These are phyloP conservation scores for Cinclus mexicanus DNA, from an alignment of 2,113 vertebrate species.

Conservation along the genomic window DNA sequence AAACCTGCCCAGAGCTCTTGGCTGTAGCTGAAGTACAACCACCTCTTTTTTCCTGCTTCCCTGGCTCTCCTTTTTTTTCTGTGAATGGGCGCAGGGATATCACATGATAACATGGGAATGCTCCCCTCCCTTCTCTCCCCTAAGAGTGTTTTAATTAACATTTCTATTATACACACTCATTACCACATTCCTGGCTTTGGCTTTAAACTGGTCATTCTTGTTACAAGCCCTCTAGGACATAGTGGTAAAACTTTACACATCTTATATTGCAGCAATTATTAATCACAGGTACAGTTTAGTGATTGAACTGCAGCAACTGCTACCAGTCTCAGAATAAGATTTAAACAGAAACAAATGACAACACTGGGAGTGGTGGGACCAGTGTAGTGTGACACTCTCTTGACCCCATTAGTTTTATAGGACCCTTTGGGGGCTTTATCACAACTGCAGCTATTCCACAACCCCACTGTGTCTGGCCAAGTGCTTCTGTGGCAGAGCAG, in stretches of 20 bases:
- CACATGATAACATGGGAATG: background rate
- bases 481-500: constrained; percentile 30
- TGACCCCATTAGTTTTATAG: constrained; percentile 55
- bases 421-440: constrained; percentile 31
- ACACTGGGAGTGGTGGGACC: background rate
- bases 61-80: background rate
- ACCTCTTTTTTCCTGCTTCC: background rate
- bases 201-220: constrained; percentile 56
- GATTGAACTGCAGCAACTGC: constrained; percentile 38
- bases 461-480: background rate
- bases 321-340: constrained; percentile 1
- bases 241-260: constrained; percentile 64
- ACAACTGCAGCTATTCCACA: constrained; percentile 3
- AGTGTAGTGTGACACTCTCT: background rate
- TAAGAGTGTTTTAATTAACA: constrained; percentile 62
- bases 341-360: constrained; percentile 58
- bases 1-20: background rate
- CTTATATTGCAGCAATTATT: constrained; percentile 57
- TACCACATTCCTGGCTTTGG: constrained; percentile 62
- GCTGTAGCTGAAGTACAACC: background rate
- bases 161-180: constrained; percentile 48
- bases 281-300: constrained; percentile 42
- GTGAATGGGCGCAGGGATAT: background rate
- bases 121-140: constrained; percentile 1
- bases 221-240: constrained; percentile 58